Conservation (phyloP, 2,888 invertebrate genomes). For the Sipha maydis region DNA sequence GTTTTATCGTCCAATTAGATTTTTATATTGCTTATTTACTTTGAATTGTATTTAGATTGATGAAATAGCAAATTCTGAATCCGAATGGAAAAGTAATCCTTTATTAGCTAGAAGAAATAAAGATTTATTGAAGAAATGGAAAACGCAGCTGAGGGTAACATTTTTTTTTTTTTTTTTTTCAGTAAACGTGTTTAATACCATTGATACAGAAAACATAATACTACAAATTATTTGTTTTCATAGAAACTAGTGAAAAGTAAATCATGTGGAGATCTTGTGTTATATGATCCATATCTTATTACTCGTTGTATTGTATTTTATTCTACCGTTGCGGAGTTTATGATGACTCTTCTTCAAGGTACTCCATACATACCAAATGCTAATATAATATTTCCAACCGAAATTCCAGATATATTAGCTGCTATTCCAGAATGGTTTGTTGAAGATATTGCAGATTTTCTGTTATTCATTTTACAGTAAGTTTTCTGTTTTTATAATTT, state of each 20-base stretch:
- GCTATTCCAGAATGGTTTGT: slow-evolving; percentile 97
- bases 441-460: slow-evolving; percentile 96
- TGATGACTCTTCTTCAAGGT: slow-evolving; percentile 73
- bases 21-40: neutral
- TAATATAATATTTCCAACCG: slow-evolving; percentile 67
- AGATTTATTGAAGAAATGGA: slow-evolving; percentile 86
- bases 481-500: slow-evolving; percentile 68
- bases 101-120: slow-evolving; percentile 79
- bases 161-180: neutral
- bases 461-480: slow-evolving; percentile 92
- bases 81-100: slow-evolving; percentile 82
- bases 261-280: slow-evolving; percentile 88
- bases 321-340: slow-evolving; percentile 83
- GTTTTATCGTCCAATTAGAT: neutral
- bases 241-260: slow-evolving; percentile 72
- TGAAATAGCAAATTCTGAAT: slow-evolving; percentile 82
- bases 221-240: slow-evolving; percentile 23
- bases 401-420: slow-evolving; percentile 80
- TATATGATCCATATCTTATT: slow-evolving; percentile 86
- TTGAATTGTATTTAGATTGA: slow-evolving; percentile 69
- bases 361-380: slow-evolving; percentile 66
- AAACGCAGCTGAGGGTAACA: slow-evolving; percentile 79
- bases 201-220: neutral
- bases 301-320: slow-evolving; percentile 88
- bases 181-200: too few relatives aligned